phyloP scores from a whole-genome alignment of 1,140 invertebrate genomes.

The Zaprionus vittiger region DNA sequence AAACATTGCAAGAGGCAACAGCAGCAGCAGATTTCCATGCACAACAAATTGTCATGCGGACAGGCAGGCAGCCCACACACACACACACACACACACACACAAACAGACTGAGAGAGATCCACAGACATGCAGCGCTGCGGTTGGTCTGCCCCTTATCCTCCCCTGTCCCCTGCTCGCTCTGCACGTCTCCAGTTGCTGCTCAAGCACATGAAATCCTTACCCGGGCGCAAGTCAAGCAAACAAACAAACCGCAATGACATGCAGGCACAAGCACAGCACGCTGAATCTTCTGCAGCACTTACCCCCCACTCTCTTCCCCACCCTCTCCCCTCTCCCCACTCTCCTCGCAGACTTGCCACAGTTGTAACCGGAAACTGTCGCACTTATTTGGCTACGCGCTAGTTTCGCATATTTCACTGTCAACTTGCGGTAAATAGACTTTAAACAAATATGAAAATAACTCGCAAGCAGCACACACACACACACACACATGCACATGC shows the following conservation, averaged over 20 bases:
- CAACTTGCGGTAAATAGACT: conserved; percentile 83
- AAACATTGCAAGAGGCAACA: conserved; percentile 66
- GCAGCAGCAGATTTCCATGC: conserved; percentile 71
- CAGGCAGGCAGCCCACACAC: conserved; percentile 66
- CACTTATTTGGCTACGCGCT: conserved; percentile 82
- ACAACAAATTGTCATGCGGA: conserved; percentile 82
- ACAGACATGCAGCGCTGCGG: conserved; percentile 62
- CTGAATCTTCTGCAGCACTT: conserved; percentile 63
- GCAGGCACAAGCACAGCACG: conserved; percentile 58
- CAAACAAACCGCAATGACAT: conserved; percentile 82
- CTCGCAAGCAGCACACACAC: conserved; percentile 63
- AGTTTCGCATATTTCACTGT: conserved; percentile 83
- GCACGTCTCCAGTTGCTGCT: conserved; percentile 50
- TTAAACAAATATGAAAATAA: conserved; percentile 83
- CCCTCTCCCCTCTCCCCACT: neutral
- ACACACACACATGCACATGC: conserved; percentile 19
- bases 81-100: conserved; percentile 47
- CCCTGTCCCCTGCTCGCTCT: neutral
- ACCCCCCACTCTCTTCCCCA: neutral
- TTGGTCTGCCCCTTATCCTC: conserved; percentile 53
- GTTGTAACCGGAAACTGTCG: conserved; percentile 82
- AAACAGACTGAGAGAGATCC: neutral
- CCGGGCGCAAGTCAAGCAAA: conserved; percentile 80
- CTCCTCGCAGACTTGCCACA: conserved; percentile 65
- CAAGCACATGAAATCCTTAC: conserved; percentile 82